Evolutionary conservation across 2,797 vertebrate genomes (phyloP).

Genomic region (Pygocentrus nattereri): DNA sequence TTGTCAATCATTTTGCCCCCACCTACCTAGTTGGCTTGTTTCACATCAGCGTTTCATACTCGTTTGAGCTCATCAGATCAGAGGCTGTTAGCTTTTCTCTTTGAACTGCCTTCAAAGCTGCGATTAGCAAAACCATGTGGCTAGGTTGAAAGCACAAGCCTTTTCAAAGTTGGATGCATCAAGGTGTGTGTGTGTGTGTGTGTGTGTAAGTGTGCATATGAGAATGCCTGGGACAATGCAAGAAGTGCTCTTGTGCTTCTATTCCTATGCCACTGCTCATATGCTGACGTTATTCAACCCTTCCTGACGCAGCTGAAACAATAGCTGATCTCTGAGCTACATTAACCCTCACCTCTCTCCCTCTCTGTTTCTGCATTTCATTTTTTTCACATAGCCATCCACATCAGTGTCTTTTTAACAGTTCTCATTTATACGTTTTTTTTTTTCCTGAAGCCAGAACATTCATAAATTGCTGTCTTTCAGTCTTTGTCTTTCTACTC

Average conservation of each 20-base stretch:
- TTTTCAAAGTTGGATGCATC: neutral
- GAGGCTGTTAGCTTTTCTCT: conserved; percentile 21
- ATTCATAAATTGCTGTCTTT: neutral
- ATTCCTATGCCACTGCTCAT: conserved; percentile 3
- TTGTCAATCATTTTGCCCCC: neutral
- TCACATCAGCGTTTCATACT: neutral
- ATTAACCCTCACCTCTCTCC: neutral
- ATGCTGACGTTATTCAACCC: neutral
- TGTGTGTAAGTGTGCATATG: conserved; percentile 27
- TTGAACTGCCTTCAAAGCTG: conserved; percentile 41
- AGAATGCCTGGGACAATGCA: neutral
- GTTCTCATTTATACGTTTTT: neutral
- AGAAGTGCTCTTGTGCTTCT: conserved; percentile 9
- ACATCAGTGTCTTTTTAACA: neutral
- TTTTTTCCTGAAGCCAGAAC: neutral
- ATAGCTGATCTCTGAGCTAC: neutral
- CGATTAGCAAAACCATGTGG: conserved; percentile 40
- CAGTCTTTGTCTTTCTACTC: neutral
- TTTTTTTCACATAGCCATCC: neutral
- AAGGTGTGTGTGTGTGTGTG: conserved; percentile 19
- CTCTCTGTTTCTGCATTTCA: neutral
- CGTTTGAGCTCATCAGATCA: conserved; percentile 28
- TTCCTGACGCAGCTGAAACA: conserved; percentile 6
- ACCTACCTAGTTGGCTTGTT: neutral
- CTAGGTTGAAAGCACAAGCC: conserved; percentile 27